Percentiles rank a stretch among this genome's conserved stretches.
Evolutionary conservation across 2,888 invertebrate species (phyloP).

Genomic region (Diaperis boleti): DNA sequence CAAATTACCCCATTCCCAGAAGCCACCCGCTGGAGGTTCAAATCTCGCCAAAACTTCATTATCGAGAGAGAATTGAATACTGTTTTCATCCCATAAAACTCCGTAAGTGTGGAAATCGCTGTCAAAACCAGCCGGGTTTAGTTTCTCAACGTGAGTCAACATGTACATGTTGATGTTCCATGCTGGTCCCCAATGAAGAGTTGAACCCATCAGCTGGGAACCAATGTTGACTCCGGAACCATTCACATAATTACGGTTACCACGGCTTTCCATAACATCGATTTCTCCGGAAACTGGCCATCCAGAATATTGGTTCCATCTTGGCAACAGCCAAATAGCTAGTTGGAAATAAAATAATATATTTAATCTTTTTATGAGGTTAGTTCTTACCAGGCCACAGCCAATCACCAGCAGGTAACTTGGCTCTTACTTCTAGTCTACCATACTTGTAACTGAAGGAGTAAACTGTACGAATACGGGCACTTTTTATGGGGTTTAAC

Average conservation of each 20-base stretch:
- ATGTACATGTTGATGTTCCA: constrained; percentile 69
- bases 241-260: constrained; percentile 67
- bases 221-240: constrained; percentile 66
- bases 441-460: constrained; percentile 77
- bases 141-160: constrained; percentile 67
- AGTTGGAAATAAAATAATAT: neutral
- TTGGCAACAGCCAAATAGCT: constrained; percentile 66
- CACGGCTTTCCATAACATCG: constrained; percentile 76
- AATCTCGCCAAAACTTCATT: constrained; percentile 68
- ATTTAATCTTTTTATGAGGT: neutral
- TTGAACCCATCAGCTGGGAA: constrained; percentile 71
- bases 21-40: constrained; percentile 70
- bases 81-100: constrained; percentile 74
- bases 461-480: constrained; percentile 71
- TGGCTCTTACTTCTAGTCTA: constrained; percentile 73
- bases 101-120: constrained; percentile 74
- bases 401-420: constrained; percentile 79
- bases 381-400: constrained; percentile 68
- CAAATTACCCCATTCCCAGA: constrained; percentile 75
- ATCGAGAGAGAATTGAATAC: constrained; percentile 68
- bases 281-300: constrained; percentile 83
- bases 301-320: constrained; percentile 72
- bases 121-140: constrained; percentile 66
- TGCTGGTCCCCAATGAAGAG: constrained; percentile 77
- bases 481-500: constrained; percentile 76